Evolutionary conservation across 2,797 vertebrate species (phyloP), one percentile per base, ranked within the genome.

Genomic region (Myotis pilosus): DNA sequence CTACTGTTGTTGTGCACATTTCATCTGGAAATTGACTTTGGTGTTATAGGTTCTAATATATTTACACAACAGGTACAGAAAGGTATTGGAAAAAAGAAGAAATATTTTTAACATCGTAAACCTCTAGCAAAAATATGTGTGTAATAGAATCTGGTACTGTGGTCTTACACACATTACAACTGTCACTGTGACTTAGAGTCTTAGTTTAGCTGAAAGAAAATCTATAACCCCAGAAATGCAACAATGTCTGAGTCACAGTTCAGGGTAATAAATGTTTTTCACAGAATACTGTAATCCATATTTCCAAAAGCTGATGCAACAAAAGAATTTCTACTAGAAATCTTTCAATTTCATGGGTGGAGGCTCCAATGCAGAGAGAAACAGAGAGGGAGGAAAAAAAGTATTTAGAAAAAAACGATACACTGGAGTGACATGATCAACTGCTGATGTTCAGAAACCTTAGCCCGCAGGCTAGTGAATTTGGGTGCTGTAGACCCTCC

Each of bases 191-290:
- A 98, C 98, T 98, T 98, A 98, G 98, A 98, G 98, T 98, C 98
- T 98, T 98, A 98, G 98, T 98, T 98, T 98, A 98, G 98, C 98
- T 98, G 98, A 98, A 98, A 98, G 98, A 98, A 98, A 98, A 98
- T 98, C 98, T 98, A 98, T 98, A 98, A 98, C 98, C 97, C 97
- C 96, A 98, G 98, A 98, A 98, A 98, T 98, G 98, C 97, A 98
- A 98, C 98, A 98, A 97, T 97, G 98, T 98, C 97, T 97, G 94
- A 98, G 98, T 98, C 98, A 98, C 98, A 98, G 98, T 98, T 98
- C 98, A 98, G 97, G 96, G 98, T 98, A 98, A 98, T 98, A 98
- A 98, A 98, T 98, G 98, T 98, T 98, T 98, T 98, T 98, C 98
- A 98, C 97, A 98, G 97, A 98, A 98, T 97, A 98, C 97, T 98